These are phyloP conservation scores for Zonitis immaculata DNA, from an alignment of 2,888 invertebrate species.

Conservation along the genomic window DNA sequence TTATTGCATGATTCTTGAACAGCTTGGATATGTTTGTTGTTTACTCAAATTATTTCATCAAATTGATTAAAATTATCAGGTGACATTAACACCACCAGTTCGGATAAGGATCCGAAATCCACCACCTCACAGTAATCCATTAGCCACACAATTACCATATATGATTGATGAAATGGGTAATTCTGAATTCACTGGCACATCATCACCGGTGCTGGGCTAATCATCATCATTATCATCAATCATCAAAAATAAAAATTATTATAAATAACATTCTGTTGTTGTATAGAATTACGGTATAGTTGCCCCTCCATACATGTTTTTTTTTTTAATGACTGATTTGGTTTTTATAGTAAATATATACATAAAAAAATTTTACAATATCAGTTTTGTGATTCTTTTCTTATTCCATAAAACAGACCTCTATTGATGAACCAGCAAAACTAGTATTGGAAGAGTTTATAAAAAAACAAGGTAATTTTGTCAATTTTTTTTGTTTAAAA, in stretches of 20 bases:
- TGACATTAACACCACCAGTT: slow-evolving; percentile 32
- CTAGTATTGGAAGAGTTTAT: background rate
- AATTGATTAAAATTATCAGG: slow-evolving; percentile 5
- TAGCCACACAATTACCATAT: slow-evolving; percentile 54
- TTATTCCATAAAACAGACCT: slow-evolving; percentile 10
- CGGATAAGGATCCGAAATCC: slow-evolving; percentile 41
- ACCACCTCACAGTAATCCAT: slow-evolving; percentile 43
- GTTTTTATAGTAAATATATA: slow-evolving; percentile 15
- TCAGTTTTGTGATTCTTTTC: slow-evolving; percentile 8
- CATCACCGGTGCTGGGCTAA: slow-evolving; percentile 22
- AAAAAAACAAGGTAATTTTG: background rate
- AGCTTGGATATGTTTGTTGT: slow-evolving; percentile 4
- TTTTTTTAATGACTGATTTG: slow-evolving; percentile 12
- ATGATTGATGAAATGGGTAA: slow-evolving; percentile 62
- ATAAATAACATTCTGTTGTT: background rate
- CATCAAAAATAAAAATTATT: background rate
- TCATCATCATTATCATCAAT: slow-evolving; percentile 7
- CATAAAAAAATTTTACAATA: slow-evolving; percentile 12
- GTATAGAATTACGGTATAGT: slow-evolving; percentile 1
- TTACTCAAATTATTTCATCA: background rate
- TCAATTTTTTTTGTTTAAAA: background rate
- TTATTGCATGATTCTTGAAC: background rate
- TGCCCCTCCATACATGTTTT: too few species aligned
- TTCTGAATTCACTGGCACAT: slow-evolving; percentile 45
- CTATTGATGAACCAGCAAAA: background rate